Base-by-base conservation (phyloP, 2,113 vertebrate species). In the Callopanchax toddi region DNA sequence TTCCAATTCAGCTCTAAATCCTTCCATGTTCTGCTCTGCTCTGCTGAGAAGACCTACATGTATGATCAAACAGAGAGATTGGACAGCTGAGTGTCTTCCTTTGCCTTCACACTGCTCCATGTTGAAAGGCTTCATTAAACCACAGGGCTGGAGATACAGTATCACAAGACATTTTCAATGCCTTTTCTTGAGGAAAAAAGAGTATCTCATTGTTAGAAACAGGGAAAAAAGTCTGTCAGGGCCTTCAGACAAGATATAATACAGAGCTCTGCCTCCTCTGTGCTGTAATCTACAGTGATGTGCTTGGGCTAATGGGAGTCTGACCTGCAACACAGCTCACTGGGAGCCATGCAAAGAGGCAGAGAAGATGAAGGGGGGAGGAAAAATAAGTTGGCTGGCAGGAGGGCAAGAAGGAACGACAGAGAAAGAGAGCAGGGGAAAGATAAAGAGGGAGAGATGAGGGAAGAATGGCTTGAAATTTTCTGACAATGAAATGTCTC, bases 401-500 rank as follows among this genome's bases (percentile, higher is more conserved):
- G 60, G 62, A 60, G 60, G 50, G 58, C 50, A 67, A 40, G 40
- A 62, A 64, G 60, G 65, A 60, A 39, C 74, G 61, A 75, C 54
- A 46, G 66, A 2, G 23, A 23, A 42, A 36, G 56, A 48, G 60
- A 45, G 53, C 21, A n/a, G 36, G 53, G 56, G 64, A 23, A 57
- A 74, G 86, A 87, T 74, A 84, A 76, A 85, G 76, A 83, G 67
- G 69, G 69, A 68, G 65, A 79, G 86, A 82, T 57, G 57, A 66
- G 58, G 76, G 36, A 61, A 79, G 84, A 85, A 84, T 86, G 86
- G 81, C 76, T 84, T 74, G 79, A 87, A 85, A 83, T 79, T 79
- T 89, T 88, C 87, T 86, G 87, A 89, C 89, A 91, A 89, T 89
- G 88, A 88, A 88, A 89, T 29, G 87, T 87, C 85, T 87, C 83